Percentiles rank a stretch among this genome's conserved stretches.
Conservation (phyloP, 2,888 invertebrate genomes). For the Caenorhabditis plicata region DNA sequence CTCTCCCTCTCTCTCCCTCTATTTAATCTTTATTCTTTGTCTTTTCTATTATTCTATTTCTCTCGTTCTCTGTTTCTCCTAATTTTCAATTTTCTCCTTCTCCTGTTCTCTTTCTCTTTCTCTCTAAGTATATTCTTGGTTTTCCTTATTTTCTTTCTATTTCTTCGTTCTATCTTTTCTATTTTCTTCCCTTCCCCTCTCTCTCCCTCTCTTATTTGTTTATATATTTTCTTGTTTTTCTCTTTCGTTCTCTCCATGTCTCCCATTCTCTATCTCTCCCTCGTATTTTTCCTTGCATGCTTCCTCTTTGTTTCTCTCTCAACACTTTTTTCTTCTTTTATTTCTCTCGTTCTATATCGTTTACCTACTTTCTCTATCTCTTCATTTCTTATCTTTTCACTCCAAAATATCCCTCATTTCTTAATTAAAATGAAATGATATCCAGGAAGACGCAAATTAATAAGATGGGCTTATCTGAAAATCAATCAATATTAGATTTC, state of each 20-base stretch:
- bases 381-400: neutral
- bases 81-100: neutral
- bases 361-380: neutral
- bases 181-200: no score
- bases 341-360: neutral
- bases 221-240: no score
- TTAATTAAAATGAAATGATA: neutral
- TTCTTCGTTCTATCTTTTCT: no score
- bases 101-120: no score
- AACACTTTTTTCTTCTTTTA: conserved; percentile 13
- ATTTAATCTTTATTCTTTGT: neutral
- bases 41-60: neutral
- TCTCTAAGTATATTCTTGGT: no score
- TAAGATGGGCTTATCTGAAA: neutral
- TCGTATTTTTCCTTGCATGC: conserved; percentile 4
- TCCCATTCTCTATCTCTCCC: conserved; percentile 6
- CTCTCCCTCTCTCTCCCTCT: conserved; percentile 4
- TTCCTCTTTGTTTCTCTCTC: conserved; percentile 4
- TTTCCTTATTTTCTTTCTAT: no score
- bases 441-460: conserved; percentile 5
- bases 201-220: no score
- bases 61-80: neutral
- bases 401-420: conserved; percentile 6
- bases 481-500: neutral
- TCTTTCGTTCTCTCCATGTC: neutral